Base-by-base conservation (phyloP, 2,888 invertebrate genomes). In the Callosobruchus maculatus region DNA sequence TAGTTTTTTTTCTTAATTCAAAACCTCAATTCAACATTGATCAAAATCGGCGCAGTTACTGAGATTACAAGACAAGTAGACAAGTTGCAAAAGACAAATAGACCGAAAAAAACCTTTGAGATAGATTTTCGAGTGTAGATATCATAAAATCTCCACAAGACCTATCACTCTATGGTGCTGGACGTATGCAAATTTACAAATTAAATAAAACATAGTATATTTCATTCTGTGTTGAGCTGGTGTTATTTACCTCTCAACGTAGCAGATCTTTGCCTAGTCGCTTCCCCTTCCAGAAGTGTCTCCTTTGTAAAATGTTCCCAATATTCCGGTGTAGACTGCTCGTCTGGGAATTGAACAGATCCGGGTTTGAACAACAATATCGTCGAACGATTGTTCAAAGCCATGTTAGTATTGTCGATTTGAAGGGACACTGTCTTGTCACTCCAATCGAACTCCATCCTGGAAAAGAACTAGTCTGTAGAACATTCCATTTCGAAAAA, bases 381-480 rank as follows among this genome's bases (percentile, higher is more conserved):
- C 70, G 88, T 90, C 0, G 93, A 94, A 82, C 90, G 90, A 71
- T 94, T 92, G 76, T 91, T 92, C 5, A 97, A 88, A 13, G 91
- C 89, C 68, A 93, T 88, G 84, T 93, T 94, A 0, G 87, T 86
- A 0, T 93, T 87, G 81, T 97, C 97, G 2, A 95, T 92, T 79
- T 93, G 91, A 82, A 94, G 93, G 0, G 96, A 91, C 83, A 94
- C 92, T 74, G 91, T 90, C 88, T 97, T 97, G 83, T 97, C 96
- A 81, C 96, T 96, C 96, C 96, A 97, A 85, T 97, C 97, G 82
- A 92, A 93, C 87, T 97, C 97, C 75, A 97, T 89, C 69, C 93
- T 68, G 9, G 21, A 68, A 26, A 26, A 26, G 7, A 4, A 7
- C 26, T 2, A 2, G 26, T 4, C 7, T 26, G n/a, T n/a, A n/a